These are phyloP conservation scores for Chloroceryle aenea DNA, from an alignment of 2,113 vertebrate genomes.

Conservation along the genomic window DNA sequence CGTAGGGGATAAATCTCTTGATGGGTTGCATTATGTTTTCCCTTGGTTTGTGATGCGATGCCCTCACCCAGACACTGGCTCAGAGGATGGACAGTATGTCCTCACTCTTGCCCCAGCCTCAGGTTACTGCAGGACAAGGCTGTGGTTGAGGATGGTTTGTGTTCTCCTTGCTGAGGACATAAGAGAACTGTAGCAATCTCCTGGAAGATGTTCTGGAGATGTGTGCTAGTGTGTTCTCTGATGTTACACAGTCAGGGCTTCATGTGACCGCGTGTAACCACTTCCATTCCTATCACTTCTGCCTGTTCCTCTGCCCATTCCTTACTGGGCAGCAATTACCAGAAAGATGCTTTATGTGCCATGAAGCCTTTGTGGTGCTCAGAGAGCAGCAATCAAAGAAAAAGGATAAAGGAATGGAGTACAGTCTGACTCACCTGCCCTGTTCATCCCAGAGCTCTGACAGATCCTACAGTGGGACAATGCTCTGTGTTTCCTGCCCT, in stretches of 20 bases:
- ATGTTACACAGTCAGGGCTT: background rate
- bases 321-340: accelerated
- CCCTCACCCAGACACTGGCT: background rate
- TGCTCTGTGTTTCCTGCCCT: background rate
- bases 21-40: background rate
- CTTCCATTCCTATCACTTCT: background rate
- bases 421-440: background rate
- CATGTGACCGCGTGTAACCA: background rate
- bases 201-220: background rate
- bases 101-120: background rate
- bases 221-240: background rate
- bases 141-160: background rate
- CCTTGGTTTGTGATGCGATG: background rate
- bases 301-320: background rate
- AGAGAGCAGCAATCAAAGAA: accelerated
- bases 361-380: background rate
- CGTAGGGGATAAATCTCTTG: background rate
- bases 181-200: background rate
- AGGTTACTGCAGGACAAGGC: background rate
- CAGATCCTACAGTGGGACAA: background rate
- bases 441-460: background rate
- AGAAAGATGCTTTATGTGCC: background rate
- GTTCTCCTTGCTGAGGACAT: background rate
- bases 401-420: accelerated
- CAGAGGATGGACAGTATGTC: background rate